Evolutionary conservation across 2,888 invertebrate genomes (phyloP).

Genomic region (Matsumyia berberina): DNA sequence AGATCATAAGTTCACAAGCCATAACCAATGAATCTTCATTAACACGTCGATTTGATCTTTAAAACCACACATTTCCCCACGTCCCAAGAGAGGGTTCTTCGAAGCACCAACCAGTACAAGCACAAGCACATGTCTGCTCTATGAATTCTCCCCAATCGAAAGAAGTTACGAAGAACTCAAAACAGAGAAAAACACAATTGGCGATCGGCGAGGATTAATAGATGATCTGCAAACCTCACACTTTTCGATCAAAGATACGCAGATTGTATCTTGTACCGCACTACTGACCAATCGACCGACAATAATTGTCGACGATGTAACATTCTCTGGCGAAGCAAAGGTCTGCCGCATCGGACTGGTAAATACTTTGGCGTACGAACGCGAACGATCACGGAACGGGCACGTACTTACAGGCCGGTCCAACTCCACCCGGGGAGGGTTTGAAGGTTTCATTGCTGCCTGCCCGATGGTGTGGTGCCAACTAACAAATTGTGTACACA

Average conservation of each 20-base stretch:
- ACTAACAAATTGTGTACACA: constrained; percentile 74
- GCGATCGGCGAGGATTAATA: constrained; percentile 59
- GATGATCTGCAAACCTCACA: constrained; percentile 61
- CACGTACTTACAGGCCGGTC: constrained; percentile 62
- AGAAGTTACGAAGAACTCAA: not conserved
- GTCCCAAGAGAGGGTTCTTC: constrained; percentile 23
- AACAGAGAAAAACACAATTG: constrained; percentile 22
- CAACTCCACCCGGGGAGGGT: constrained; percentile 57
- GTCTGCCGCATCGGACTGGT: constrained; percentile 37
- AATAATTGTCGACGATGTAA: constrained; percentile 62
- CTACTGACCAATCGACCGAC: constrained; percentile 71
- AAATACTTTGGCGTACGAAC: constrained; percentile 61
- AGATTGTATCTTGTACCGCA: constrained; percentile 55
- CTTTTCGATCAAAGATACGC: constrained; percentile 45
- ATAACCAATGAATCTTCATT: constrained; percentile 72
- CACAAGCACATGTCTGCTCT: constrained; percentile 19
- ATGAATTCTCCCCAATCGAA: constrained; percentile 39
- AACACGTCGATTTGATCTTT: constrained; percentile 66
- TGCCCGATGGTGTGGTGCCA: constrained; percentile 50
- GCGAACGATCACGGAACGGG: constrained; percentile 49
- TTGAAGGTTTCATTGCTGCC: constrained; percentile 27
- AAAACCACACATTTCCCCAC: constrained; percentile 39
- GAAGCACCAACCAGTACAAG: not conserved
- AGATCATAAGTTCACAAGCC: constrained; percentile 62
- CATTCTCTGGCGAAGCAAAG: constrained; percentile 35